phyloP scores from a whole-genome alignment of 1,140 invertebrate species.

The Bombus sylvicola region DNA sequence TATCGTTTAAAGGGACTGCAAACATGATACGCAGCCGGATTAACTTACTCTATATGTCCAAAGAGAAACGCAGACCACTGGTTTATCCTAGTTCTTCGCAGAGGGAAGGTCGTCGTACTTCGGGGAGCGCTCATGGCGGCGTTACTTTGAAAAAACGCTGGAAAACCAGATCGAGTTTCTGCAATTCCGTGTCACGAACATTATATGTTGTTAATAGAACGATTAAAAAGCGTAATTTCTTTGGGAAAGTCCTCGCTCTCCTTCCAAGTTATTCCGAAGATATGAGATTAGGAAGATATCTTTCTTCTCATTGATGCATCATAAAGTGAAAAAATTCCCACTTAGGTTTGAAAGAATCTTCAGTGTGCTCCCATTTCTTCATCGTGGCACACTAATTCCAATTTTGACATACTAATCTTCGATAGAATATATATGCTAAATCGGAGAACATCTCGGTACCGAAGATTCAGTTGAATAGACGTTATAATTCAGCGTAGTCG shows the following conservation, averaged over 20 bases:
- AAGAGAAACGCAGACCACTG: constrained; percentile 50
- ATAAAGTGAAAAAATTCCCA: no score
- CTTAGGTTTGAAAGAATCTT: background rate
- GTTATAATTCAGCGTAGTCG: background rate
- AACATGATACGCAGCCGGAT: constrained; percentile 46
- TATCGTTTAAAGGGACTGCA: constrained; percentile 51
- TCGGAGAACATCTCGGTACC: background rate
- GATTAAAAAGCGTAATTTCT: background rate
- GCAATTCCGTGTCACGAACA: background rate
- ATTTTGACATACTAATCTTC: background rate
- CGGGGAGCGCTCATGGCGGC: constrained; percentile 34
- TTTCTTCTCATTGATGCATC: no score
- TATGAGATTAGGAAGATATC: no score
- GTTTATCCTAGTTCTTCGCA: constrained; percentile 56
- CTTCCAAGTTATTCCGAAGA: background rate
- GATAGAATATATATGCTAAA: background rate
- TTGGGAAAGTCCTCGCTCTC: background rate
- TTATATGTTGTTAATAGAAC: background rate
- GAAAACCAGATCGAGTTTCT: constrained; percentile 32
- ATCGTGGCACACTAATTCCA: background rate
- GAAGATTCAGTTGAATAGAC: background rate
- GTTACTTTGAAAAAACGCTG: constrained; percentile 37
- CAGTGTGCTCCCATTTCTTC: background rate
- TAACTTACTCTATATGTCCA: constrained; percentile 43
- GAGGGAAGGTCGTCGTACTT: constrained; percentile 54